Base-by-base conservation (phyloP, 1,140 invertebrate species). In the Mizuhopecten yessoensis region DNA sequence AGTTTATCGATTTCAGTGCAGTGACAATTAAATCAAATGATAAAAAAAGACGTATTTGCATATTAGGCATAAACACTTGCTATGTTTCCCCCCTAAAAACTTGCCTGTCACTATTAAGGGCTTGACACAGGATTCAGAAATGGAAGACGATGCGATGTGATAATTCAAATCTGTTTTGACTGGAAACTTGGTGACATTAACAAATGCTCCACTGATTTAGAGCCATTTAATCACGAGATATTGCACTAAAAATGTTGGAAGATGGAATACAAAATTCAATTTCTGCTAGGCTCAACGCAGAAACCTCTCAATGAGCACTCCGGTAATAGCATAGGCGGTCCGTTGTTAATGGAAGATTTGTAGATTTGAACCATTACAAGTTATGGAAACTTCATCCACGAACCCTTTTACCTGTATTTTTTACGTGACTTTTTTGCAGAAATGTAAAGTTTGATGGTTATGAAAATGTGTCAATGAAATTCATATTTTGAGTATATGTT, bases 261-360 rank as follows among this genome's bases (percentile, higher is more conserved):
- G 15, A 75, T 75, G 57, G 57, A n/a, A 75, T 75, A 75, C 29
- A 75, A 75, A 75, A 75, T 75, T 75, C 57, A n/a, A 75, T 75
- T 75, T 75, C 57, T n/a, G 57, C 57, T 5, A 29, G 57, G 57
- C n/a, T 13, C 23, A n/a, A 75, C 11, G 11, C 23, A 29, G 29
- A 75, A 75, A 75, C 1, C 57, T 75, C 5, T 75, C 5, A 75
- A 23, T 75, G n/a, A 75, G 57, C 42, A 45, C 17, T 20, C 42
- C 29, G 57, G 57, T n/a, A 75, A 75, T n/a, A 75, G 57, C 7
- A 17, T 17, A 29, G 20, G 17, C 42, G 17, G 42, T 45, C 57
- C 57, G 29, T 75, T 3, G 17, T 17, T 75, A 29, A 75, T n/a
- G 15, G 57, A 29, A 75, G 17, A 9, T 5, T 17, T 29, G 57